Evolutionary conservation across 2,797 vertebrate species (phyloP).

Genomic region (Argentina silus): DNA sequence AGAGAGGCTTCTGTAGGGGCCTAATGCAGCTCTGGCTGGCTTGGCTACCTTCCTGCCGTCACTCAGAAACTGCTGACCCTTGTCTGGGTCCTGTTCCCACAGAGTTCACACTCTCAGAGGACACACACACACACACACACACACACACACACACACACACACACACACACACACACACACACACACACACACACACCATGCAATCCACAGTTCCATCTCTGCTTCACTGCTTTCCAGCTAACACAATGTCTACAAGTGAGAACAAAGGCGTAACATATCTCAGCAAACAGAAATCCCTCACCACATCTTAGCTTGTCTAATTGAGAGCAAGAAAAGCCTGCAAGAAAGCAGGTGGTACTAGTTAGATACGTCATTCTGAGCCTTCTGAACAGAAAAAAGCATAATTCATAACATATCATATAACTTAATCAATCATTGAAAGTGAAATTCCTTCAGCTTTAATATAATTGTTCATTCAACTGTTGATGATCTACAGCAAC

Average conservation of each 20-base stretch:
- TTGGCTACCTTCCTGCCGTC: constrained; percentile 53
- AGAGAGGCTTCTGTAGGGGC: constrained; percentile 20
- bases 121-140: constrained; percentile 23
- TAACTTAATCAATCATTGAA: neutral
- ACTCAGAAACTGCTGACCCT: constrained; percentile 47
- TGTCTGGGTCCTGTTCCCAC: constrained; percentile 41
- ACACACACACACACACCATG: constrained; percentile 2
- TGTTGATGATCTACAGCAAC: too few species aligned
- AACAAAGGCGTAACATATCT: constrained; percentile 16
- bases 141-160: constrained; percentile 11
- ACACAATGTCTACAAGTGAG: constrained; percentile 14
- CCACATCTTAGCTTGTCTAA: constrained; percentile 8
- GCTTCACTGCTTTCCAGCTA: constrained; percentile 14
- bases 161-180: constrained; percentile 23
- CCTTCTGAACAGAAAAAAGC: too few species aligned
- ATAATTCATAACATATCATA: too few species aligned
- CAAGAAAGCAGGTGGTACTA: neutral
- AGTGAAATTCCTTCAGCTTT: neutral
- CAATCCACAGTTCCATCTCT: constrained; percentile 14
- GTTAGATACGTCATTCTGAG: too few species aligned
- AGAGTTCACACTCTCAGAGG: constrained; percentile 23
- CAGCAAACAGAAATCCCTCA: constrained; percentile 24
- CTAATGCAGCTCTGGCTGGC: constrained; percentile 28
- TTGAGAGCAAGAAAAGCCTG: neutral
- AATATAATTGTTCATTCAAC: too few species aligned